A percentile compares a stretch with the other conserved stretches of the same genome.
Evolutionary conservation across 2,888 invertebrate species (phyloP).

Genomic region (Rhingia rostrata): DNA sequence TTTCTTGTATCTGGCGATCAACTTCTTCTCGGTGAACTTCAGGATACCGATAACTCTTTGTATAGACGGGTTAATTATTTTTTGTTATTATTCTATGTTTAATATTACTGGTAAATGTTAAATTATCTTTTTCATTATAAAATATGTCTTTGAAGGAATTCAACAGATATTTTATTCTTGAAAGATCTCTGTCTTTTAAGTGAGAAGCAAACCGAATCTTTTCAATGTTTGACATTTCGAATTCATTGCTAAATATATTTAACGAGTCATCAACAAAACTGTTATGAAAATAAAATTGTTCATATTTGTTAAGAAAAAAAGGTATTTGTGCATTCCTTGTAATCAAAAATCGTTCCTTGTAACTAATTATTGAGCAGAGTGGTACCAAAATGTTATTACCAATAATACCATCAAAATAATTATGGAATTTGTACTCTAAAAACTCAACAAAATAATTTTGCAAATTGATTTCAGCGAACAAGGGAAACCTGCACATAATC

Average conservation of each 20-base stretch:
- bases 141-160: conserved; percentile 18
- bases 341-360: conserved; percentile 9
- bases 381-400: conserved; percentile 31
- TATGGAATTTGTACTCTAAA: conserved; percentile 11
- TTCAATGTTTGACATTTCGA: not conserved
- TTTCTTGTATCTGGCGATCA: conserved; percentile 55
- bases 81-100: conserved; percentile 34
- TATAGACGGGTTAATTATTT: conserved; percentile 49
- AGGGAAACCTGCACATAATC: conserved; percentile 7
- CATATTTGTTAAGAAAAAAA: conserved; percentile 11
- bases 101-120: conserved; percentile 29
- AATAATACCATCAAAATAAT: conserved; percentile 27
- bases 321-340: conserved; percentile 18
- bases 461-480: conserved; percentile 19
- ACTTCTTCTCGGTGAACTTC: conserved; percentile 61
- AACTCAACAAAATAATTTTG: conserved; percentile 17
- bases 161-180: conserved; percentile 7
- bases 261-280: not conserved
- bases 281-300: conserved; percentile 18
- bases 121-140: conserved; percentile 4
- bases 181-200: not conserved
- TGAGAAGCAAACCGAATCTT: not conserved
- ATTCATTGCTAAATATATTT: conserved; percentile 2
- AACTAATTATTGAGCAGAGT: conserved; percentile 12
- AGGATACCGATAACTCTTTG: conserved; percentile 59